Conservation (phyloP, 2,888 invertebrate genomes). For the Agrenia bidenticulata region DNA sequence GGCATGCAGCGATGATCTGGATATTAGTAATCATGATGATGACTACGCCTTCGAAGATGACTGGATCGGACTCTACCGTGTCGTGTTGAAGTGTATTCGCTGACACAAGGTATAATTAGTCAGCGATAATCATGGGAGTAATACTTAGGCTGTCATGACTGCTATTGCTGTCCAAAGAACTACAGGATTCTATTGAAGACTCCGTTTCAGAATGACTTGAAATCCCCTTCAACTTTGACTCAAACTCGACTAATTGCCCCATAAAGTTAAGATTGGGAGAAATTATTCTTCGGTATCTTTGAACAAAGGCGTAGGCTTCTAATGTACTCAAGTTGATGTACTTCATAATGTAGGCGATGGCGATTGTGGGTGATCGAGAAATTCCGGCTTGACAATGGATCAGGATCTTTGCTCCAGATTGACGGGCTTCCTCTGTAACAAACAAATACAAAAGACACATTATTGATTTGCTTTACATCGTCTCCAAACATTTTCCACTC, state of each 20-base stretch:
- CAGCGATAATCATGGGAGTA: conserved; percentile 36
- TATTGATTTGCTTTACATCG: conserved; percentile 7
- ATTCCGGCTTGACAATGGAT: conserved; percentile 96
- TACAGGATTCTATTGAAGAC: conserved; percentile 35
- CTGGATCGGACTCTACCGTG: neutral
- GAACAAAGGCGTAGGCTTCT: conserved; percentile 84
- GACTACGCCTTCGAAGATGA: neutral
- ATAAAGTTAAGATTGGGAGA: conserved; percentile 95
- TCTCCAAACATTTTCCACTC: neutral
- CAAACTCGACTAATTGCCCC: conserved; percentile 82
- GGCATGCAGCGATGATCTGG: too few relatives aligned
- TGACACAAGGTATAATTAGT: conserved; percentile 22
- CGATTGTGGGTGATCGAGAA: conserved; percentile 89
- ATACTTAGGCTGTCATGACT: conserved; percentile 20
- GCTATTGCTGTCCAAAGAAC: conserved; percentile 35
- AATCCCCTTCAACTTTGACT: conserved; percentile 54
- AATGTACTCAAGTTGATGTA: conserved; percentile 78
- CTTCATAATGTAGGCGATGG: conserved; percentile 92
- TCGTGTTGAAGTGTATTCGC: neutral
- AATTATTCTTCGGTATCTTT: conserved; percentile 81
- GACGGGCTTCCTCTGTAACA: conserved; percentile 70
- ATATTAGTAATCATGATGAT: too few relatives aligned
- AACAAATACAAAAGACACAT: conserved; percentile 24
- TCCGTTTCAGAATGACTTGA: conserved; percentile 11
- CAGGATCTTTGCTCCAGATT: conserved; percentile 71